A percentile compares a stretch with the other conserved stretches of the same genome.
These are phyloP conservation scores for Mythimna ferrago DNA, from an alignment of 2,888 invertebrate genomes.

Conservation along the genomic window DNA sequence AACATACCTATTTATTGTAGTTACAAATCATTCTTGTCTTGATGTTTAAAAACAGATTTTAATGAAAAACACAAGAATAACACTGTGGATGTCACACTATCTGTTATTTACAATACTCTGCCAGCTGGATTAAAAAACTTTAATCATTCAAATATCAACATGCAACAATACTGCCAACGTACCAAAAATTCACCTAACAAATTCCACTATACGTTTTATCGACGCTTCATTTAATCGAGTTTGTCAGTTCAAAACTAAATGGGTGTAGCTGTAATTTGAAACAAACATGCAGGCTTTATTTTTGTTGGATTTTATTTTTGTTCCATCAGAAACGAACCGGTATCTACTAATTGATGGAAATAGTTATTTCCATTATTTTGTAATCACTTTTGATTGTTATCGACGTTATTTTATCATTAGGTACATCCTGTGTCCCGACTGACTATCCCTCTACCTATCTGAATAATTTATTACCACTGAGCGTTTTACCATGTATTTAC, in stretches of 20 bases:
- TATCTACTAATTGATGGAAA: slow-evolving; percentile 16
- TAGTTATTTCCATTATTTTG: background rate
- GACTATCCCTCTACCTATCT: too few relatives aligned
- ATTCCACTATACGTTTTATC: slow-evolving; percentile 37
- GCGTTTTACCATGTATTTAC: too few relatives aligned
- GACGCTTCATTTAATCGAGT: slow-evolving; percentile 52
- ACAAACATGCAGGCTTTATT: slow-evolving; percentile 20
- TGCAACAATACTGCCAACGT: slow-evolving; percentile 6
- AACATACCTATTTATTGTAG: too few relatives aligned
- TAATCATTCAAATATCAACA: slow-evolving; percentile 7
- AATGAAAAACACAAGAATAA: too few relatives aligned
- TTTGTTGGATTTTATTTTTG: slow-evolving; percentile 7
- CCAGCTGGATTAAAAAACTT: slow-evolving; percentile 13
- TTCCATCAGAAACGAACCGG: slow-evolving; percentile 15
- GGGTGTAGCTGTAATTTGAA: slow-evolving; percentile 36
- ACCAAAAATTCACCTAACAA: slow-evolving; percentile 39
- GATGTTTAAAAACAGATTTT: too few relatives aligned
- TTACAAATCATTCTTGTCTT: too few relatives aligned
- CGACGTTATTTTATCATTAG: background rate
- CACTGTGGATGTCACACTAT: too few relatives aligned
- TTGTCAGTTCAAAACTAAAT: slow-evolving; percentile 45
- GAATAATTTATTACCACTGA: too few relatives aligned
- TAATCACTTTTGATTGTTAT: background rate
- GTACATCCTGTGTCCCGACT: background rate
- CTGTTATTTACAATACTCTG: too few relatives aligned